These are phyloP conservation scores for Narcine bancroftii DNA, from an alignment of 2,113 vertebrate species.

Conservation along the genomic window DNA sequence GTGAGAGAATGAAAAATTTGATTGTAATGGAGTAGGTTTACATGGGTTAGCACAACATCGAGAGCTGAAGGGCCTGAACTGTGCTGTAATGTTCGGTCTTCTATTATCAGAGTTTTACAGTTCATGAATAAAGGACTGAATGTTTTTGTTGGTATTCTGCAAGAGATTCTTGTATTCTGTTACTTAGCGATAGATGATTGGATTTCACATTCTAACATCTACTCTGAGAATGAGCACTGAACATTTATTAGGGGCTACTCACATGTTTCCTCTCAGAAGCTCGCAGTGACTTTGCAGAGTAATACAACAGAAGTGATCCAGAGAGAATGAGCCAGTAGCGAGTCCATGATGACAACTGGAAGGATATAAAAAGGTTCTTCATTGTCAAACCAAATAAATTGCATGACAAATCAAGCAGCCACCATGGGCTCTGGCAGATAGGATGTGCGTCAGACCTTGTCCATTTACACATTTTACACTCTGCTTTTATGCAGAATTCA, in stretches of 20 bases:
- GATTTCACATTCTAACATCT: not conserved
- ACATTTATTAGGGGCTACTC: conserved; percentile 56
- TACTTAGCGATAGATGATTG: not conserved
- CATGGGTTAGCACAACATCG: too few species aligned
- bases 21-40: too few species aligned
- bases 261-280: conserved; percentile 89
- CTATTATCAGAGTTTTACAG: too few species aligned
- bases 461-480: not conserved
- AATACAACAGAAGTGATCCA: conserved; percentile 71
- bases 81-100: too few species aligned
- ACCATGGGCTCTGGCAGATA: not conserved
- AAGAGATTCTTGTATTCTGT: not conserved
- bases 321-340: conserved; percentile 79
- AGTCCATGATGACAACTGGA: conserved; percentile 67
- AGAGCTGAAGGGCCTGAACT: too few species aligned
- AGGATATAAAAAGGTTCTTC: not conserved
- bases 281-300: conserved; percentile 79
- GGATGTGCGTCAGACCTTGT: too few species aligned
- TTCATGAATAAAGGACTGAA: not conserved
- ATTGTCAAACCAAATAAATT: too few species aligned
- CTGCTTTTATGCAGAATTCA: too few species aligned
- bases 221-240: too few species aligned
- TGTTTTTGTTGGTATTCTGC: not conserved
- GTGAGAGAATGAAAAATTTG: too few species aligned
- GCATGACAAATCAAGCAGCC: not conserved